Conservation (phyloP, 2,888 invertebrate genomes). For the Lycaena phlaeas region DNA sequence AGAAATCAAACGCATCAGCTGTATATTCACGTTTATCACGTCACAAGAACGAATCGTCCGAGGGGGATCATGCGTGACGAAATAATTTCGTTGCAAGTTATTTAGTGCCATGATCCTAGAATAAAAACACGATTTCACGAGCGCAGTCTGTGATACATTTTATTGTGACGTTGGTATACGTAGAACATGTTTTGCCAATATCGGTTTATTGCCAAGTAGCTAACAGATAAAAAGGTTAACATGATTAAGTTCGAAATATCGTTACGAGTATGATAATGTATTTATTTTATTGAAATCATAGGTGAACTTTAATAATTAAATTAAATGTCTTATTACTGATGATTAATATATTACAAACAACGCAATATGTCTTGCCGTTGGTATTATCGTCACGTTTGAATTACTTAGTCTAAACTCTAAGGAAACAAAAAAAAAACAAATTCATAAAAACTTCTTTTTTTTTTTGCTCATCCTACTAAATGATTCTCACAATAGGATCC, state of each 20-base stretch:
- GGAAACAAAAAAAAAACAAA: too few species aligned
- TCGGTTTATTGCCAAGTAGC: conserved; percentile 1
- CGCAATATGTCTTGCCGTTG: too few species aligned
- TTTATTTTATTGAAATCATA: conserved; percentile 2
- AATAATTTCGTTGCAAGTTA: conserved; percentile 7
- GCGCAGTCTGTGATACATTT: conserved; percentile 1
- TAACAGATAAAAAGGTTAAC: conserved; percentile 7
- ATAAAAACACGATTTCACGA: conserved; percentile 2
- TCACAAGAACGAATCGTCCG: conserved; percentile 1
- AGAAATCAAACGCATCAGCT: too few species aligned
- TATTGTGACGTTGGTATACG: not conserved
- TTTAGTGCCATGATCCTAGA: conserved; percentile 2
- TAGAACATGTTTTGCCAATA: conserved; percentile 6
- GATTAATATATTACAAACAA: too few species aligned
- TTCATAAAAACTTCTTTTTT: too few species aligned
- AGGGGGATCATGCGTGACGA: conserved; percentile 7
- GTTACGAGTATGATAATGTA: not conserved
- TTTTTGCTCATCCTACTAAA: too few species aligned
- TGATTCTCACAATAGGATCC: too few species aligned
- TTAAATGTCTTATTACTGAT: not conserved
- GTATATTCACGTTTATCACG: too few species aligned
- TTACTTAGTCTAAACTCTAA: too few species aligned
- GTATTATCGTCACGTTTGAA: too few species aligned
- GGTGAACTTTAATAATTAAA: not conserved
- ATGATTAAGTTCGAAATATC: conserved; percentile 5